Base-by-base conservation (phyloP, 2,888 invertebrate species). In the Ariolimax columbianus region DNA sequence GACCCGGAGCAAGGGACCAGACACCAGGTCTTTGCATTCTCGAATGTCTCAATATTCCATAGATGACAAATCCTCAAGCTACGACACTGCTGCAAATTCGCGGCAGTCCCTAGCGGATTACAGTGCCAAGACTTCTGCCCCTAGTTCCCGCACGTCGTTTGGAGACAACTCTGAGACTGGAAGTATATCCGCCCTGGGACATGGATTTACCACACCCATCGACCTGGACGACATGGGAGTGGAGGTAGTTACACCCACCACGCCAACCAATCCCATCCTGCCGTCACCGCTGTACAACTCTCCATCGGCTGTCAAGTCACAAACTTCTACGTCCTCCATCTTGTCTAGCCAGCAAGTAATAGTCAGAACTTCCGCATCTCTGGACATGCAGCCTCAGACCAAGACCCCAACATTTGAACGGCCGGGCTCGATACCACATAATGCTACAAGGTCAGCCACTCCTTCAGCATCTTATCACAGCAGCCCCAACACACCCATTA, bases 141-240 rank as follows among this genome's bases (percentile, higher is more conserved):
- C 91, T 77, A 93, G 92, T 88, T 93, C 93, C 43, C 89, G 92
- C 43, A 93, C 93, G 19, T 93, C 93, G 2, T 92, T 91, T 86
- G 91, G 91, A 43, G 92, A 91, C 55, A 88, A 88, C n/a, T 92
- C 92, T 11, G 92, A 92, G 66, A 86, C 91, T 77, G 91, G 88
- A 19, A 92, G 92, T 86, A 73, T 90, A 70, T 77, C 85, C 79
- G 82, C 84, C 70, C 72, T 85, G 51, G 81, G 51, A 9, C 70
- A 47, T 75, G 80, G 89, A 86, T 82, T 84, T 75, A 87, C 63
- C 86, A 87, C 59, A 86, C 89, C 85, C 4, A 68, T 79, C 6
- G 86, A 83, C 47, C 66, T 82, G 40, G 87, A 87, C 43, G 85
- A 79, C 0, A 75, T 83, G 19, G 82, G 85, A 3, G 79, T 78